phyloP scores from a whole-genome alignment of 1,140 invertebrate genomes.

The Anoplolepis gracilipes region DNA sequence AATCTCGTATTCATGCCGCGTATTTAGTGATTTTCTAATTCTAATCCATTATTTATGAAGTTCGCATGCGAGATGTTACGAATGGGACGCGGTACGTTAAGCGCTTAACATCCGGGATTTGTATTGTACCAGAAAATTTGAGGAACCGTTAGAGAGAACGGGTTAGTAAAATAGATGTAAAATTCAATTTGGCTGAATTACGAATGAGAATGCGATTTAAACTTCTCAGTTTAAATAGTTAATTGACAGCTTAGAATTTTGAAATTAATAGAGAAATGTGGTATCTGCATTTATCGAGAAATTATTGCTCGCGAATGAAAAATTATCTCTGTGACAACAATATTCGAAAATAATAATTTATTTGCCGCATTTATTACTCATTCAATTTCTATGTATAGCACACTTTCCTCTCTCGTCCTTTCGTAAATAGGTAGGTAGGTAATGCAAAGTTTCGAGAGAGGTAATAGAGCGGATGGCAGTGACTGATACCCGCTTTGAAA shows the following conservation, averaged over 20 bases:
- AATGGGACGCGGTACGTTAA: constrained; percentile 17
- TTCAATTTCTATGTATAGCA: neutral
- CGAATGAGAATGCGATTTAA: neutral
- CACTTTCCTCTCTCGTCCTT: neutral
- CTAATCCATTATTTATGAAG: constrained; percentile 38
- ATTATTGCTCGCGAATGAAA: neutral
- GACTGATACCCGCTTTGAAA: constrained; percentile 48
- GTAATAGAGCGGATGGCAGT: constrained; percentile 46
- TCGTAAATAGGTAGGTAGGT: neutral
- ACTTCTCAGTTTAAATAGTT: neutral
- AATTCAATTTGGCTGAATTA: neutral
- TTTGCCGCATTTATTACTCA: too few species aligned
- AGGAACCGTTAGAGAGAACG: neutral
- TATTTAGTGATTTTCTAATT: constrained; percentile 50
- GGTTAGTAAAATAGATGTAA: neutral
- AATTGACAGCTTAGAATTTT: neutral
- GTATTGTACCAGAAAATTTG: neutral
- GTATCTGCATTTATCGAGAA: neutral
- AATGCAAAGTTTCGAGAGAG: constrained; percentile 27
- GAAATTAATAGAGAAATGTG: neutral
- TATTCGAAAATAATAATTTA: too few species aligned
- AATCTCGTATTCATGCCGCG: constrained; percentile 14
- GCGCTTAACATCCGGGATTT: constrained; percentile 22
- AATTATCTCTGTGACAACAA: neutral
- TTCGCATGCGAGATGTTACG: constrained; percentile 30